phyloP scores from a whole-genome alignment of 2,797 vertebrate genomes.

The Artibeus lituratus region DNA sequence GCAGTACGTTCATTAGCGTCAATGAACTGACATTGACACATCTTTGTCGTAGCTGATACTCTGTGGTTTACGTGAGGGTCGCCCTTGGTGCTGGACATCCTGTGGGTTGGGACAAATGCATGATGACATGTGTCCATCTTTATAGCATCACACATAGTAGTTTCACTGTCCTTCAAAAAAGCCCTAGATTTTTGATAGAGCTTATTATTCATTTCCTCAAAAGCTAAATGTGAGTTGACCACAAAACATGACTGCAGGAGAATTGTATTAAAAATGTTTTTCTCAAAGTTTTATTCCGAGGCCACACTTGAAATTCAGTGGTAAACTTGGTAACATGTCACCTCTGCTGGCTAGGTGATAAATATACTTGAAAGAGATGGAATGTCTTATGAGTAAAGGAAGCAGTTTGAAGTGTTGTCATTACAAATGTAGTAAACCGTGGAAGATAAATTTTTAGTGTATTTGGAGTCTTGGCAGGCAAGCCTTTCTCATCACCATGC shows the following conservation, averaged over 20 bases:
- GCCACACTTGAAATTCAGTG: background rate
- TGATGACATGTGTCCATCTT: background rate
- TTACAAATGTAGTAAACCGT: slow-evolving; percentile 29
- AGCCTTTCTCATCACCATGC: slow-evolving; percentile 16
- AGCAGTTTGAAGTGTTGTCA: background rate
- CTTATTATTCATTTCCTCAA: background rate
- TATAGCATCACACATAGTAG: background rate
- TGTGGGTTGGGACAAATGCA: background rate
- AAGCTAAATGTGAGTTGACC: background rate
- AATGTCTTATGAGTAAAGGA: background rate
- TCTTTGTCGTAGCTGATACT: background rate
- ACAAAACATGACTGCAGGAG: background rate
- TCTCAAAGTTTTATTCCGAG: background rate
- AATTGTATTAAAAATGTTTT: slow-evolving; percentile 3
- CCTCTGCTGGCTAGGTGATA: background rate
- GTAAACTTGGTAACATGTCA: background rate
- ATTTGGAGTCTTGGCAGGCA: slow-evolving; percentile 47
- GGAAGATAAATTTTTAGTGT: slow-evolving; percentile 29
- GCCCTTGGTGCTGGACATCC: background rate
- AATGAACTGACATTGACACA: background rate
- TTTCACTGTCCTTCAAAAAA: background rate
- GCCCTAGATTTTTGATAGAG: background rate
- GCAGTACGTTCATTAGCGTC: background rate
- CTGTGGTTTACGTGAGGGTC: background rate
- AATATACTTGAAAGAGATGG: background rate